phyloP scores from a whole-genome alignment of 2,113 vertebrate species.

The Amblyornis subalaris region DNA sequence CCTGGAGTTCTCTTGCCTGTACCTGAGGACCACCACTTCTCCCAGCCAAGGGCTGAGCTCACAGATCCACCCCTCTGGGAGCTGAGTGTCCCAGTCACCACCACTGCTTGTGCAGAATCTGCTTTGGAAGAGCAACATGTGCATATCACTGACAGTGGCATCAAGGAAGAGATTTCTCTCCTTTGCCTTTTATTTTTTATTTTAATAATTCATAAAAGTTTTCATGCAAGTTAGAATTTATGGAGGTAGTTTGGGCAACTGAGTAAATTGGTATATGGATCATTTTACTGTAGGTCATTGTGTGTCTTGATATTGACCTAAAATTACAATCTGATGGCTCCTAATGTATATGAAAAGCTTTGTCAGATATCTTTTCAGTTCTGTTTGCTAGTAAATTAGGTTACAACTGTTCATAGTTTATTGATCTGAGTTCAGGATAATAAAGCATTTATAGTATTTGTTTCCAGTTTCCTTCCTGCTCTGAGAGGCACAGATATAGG shows the following conservation, averaged over 20 bases:
- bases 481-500: neutral
- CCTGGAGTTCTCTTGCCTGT: neutral
- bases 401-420: conserved; percentile 15
- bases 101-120: neutral
- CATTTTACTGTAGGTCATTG: neutral
- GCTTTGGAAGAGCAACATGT: neutral
- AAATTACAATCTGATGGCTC: neutral
- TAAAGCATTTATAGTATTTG: conserved; percentile 19
- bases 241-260: neutral
- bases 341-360: conserved; percentile 38
- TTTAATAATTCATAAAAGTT: neutral
- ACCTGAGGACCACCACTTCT: neutral
- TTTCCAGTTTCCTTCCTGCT: conserved; percentile 43
- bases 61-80: accelerated
- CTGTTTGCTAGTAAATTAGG: conserved; percentile 31
- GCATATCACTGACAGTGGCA: accelerated
- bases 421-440: conserved; percentile 34
- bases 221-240: neutral
- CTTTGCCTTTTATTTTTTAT: neutral
- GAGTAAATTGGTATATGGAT: neutral
- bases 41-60: accelerated
- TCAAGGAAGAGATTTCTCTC: neutral
- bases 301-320: neutral
- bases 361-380: neutral
- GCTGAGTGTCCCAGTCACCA: neutral